Evolutionary conservation across 2,113 vertebrate genomes (phyloP).

Genomic region (Caretta caretta): DNA sequence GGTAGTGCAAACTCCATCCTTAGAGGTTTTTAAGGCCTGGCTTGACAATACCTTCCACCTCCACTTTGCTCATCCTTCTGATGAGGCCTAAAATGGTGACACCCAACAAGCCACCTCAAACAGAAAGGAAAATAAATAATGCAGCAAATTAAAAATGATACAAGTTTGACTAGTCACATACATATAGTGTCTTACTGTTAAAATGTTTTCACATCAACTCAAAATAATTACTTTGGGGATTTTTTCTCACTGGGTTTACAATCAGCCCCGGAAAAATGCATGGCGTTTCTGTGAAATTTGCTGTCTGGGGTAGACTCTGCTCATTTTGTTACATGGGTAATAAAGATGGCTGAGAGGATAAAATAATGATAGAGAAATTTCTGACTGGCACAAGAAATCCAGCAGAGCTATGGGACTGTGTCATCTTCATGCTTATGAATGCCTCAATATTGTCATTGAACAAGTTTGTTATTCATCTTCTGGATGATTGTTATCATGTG

Average conservation of each 20-base stretch:
- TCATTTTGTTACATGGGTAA: neutral
- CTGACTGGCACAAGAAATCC: neutral
- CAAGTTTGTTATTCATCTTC: slow-evolving; percentile 41
- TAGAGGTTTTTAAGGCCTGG: too few species aligned
- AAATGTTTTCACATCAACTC: neutral
- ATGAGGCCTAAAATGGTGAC: neutral
- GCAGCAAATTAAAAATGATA: neutral
- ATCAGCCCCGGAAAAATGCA: neutral
- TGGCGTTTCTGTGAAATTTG: neutral
- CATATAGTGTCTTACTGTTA: neutral
- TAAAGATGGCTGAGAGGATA: neutral
- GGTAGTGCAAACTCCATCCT: too few species aligned
- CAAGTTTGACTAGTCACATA: neutral
- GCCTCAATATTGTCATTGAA: slow-evolving; percentile 13
- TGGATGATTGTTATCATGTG: slow-evolving; percentile 37
- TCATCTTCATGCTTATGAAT: neutral
- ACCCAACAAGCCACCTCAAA: neutral
- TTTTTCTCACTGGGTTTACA: neutral
- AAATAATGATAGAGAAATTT: slow-evolving; percentile 11
- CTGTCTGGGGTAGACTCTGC: neutral
- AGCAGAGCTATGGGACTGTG: neutral
- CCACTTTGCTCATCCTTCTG: neutral
- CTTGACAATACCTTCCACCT: neutral
- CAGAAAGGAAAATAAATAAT: neutral
- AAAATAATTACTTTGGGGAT: neutral